Percentiles rank a stretch among this genome's conserved stretches.
phyloP scores from a whole-genome alignment of 2,797 vertebrate genomes.

The Squalus acanthias region DNA sequence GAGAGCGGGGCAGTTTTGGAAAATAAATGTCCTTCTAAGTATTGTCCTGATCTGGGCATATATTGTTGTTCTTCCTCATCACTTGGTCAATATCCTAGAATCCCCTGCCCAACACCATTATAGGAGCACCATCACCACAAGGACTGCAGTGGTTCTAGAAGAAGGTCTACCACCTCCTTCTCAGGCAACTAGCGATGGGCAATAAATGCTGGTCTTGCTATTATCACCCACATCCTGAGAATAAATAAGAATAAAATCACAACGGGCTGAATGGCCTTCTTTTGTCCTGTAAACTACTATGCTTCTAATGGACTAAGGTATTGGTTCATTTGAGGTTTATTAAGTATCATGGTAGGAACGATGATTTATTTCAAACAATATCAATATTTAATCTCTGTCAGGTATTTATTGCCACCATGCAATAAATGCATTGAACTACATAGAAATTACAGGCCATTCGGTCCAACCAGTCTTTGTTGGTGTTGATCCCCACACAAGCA shows the following conservation, averaged over 20 bases:
- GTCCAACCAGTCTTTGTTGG: background rate
- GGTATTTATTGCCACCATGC: background rate
- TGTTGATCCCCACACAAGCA: background rate
- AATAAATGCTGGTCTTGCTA: background rate
- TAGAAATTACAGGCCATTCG: background rate
- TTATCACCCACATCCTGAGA: background rate
- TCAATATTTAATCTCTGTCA: background rate
- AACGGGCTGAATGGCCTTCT: background rate
- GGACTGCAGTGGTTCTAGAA: background rate
- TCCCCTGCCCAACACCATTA: background rate
- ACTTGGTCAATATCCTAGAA: background rate
- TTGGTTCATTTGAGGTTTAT: background rate
- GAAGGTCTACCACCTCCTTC: background rate
- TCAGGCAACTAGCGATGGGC: background rate
- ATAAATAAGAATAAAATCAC: background rate
- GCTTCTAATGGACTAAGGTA: background rate
- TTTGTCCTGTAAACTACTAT: background rate
- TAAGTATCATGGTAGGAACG: background rate
- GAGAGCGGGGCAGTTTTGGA: background rate
- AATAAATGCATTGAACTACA: background rate
- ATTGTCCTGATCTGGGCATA: background rate
- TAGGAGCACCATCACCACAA: too few relatives aligned
- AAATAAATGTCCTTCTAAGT: too few relatives aligned
- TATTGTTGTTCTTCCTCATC: background rate
- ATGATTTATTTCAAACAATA: background rate